Evolutionary conservation across 2,888 invertebrate genomes (phyloP).

Genomic region (Crocallis elinguaria): DNA sequence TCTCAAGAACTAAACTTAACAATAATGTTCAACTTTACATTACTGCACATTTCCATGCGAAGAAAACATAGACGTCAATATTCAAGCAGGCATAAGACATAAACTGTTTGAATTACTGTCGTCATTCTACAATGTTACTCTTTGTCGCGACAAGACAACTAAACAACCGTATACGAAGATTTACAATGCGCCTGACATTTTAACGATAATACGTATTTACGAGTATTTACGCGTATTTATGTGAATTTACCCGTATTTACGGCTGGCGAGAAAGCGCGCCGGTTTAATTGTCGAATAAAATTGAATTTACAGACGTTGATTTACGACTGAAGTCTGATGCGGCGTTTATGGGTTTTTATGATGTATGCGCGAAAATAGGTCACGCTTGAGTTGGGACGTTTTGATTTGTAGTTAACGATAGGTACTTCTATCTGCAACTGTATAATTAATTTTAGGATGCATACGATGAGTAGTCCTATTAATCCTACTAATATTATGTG

Average conservation of each 20-base stretch:
- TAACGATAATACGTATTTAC: slow-evolving; percentile 84
- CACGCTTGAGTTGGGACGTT: slow-evolving; percentile 4
- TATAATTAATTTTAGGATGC: too few relatives aligned
- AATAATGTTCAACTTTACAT: background rate
- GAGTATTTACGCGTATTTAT: slow-evolving; percentile 81
- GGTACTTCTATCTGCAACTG: too few relatives aligned
- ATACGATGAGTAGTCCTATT: too few relatives aligned
- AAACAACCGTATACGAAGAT: slow-evolving; percentile 45
- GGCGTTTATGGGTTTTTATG: slow-evolving; percentile 28
- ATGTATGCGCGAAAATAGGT: slow-evolving; percentile 17
- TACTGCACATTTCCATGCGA: slow-evolving; percentile 8
- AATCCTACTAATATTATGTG: too few relatives aligned
- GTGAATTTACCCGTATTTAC: slow-evolving; percentile 63
- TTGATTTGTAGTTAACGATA: background rate
- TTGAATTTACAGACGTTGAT: slow-evolving; percentile 81
- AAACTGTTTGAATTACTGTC: slow-evolving; percentile 30
- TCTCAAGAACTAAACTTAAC: slow-evolving; percentile 5
- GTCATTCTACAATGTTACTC: slow-evolving; percentile 35
- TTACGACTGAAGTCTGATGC: slow-evolving; percentile 49
- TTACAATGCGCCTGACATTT: slow-evolving; percentile 79
- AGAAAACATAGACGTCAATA: slow-evolving; percentile 17
- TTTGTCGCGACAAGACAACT: slow-evolving; percentile 36
- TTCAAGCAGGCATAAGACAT: slow-evolving; percentile 13
- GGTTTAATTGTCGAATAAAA: slow-evolving; percentile 84
- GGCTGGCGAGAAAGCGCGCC: slow-evolving; percentile 76